Base-by-base conservation (phyloP, 2,113 vertebrate genomes). In the Penelope pileata region DNA sequence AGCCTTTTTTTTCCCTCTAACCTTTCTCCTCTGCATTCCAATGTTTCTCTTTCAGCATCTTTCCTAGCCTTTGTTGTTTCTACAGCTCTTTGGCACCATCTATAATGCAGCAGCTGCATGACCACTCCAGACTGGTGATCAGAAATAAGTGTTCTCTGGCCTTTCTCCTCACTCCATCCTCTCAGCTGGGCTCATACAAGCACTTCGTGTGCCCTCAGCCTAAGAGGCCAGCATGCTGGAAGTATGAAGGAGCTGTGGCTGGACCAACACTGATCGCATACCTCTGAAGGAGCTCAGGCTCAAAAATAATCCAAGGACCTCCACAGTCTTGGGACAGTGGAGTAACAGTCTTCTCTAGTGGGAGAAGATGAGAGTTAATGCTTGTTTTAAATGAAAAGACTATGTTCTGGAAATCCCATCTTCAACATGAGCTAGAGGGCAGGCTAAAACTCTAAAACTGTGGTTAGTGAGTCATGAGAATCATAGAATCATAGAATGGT, bases 161-260 rank as follows among this genome's bases (percentile, higher is more conserved):
- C 85, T 86, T 76, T 26, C 40, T 73, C 11, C 16, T 88, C 32
- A 24, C 14, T 12, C 3, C 45, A 16, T 56, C 40, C 8, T 15
- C 29, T 68, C 22, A 51, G 10, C 6, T 66, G 70, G 34, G 32
- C 32, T 68, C 60, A 10, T 27, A 29, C 42, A 6, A 12, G n/a
- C 0, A 3, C 63, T 16, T 5, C 60, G 15, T 10, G 2, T 38
- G 50, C 42, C 24, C 36, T 69, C 17, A 6, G 32, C 16, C 29
- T 19, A n/a, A 32, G 36, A 62, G 26, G 13, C 30, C 10, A 4
- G 19, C 8, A 1, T 11, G n/a, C 30, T 78, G 2, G 0, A 12
- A 4, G 9, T 19, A n/a, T 45, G 78, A 23, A 34, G 32, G 26
- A 22, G 4, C 17, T 3, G 14, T 58, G 30, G 34, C 48, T 90